Conservation (phyloP, 2,113 vertebrate species). For the Pseudonaja textilis region DNA sequence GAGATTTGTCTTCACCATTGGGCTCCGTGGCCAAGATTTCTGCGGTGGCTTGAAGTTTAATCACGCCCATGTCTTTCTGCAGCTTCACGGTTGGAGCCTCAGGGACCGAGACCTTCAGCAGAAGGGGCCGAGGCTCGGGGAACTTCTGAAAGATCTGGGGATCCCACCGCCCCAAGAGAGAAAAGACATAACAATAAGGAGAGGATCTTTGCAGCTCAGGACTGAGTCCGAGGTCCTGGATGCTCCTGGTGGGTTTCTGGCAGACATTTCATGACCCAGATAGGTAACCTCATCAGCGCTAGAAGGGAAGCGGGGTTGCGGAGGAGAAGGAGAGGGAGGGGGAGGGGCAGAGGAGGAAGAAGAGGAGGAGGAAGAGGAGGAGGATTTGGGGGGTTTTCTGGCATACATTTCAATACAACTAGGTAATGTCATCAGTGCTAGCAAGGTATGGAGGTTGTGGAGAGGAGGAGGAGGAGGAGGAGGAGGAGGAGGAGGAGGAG, state of each 20-base stretch:
- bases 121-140: constrained; percentile 42
- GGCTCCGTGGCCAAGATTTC: constrained; percentile 56
- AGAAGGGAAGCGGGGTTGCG: too few species aligned
- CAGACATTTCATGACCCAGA: background rate
- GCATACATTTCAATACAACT: too few species aligned
- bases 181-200: background rate
- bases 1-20: background rate
- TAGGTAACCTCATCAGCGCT: too few species aligned
- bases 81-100: constrained; percentile 39
- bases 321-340: too few species aligned
- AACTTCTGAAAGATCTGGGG: constrained; percentile 59
- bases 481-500: too few species aligned
- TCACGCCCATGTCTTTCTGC: constrained; percentile 53
- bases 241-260: background rate
- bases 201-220: background rate
- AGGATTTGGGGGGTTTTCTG: too few species aligned
- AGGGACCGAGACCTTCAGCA: constrained; percentile 58
- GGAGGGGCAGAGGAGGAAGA: too few species aligned
- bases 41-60: constrained; percentile 40
- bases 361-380: too few species aligned
- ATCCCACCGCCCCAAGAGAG: accelerated
- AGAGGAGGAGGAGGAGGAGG: too few species aligned
- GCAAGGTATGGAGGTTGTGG: too few species aligned
- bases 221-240: background rate
- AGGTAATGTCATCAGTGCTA: too few species aligned